Percentiles rank a stretch among this genome's conserved stretches.
Evolutionary conservation across 2,888 invertebrate genomes (phyloP).

Genomic region (Torymus auratus): DNA sequence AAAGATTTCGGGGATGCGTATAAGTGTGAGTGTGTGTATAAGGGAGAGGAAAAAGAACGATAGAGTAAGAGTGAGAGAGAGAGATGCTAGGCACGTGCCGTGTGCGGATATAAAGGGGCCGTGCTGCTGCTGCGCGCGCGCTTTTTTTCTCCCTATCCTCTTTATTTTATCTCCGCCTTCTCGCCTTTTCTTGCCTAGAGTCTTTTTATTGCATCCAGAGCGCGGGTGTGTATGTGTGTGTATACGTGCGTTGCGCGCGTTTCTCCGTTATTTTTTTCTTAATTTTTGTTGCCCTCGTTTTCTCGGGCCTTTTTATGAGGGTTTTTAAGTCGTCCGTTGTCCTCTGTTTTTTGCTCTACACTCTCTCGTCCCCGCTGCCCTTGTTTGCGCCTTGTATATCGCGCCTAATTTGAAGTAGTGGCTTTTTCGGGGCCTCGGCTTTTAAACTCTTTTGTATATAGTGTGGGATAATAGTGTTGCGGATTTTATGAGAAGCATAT

Average conservation of each 20-base stretch:
- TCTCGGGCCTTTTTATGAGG: not conserved
- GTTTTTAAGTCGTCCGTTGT: not conserved
- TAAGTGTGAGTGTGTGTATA: not conserved
- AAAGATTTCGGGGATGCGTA: not conserved
- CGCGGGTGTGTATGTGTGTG: not conserved
- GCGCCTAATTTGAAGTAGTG: not conserved
- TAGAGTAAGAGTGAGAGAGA: not conserved
- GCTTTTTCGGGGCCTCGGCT: too few species aligned
- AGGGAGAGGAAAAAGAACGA: not conserved
- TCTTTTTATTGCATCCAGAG: slow-evolving; percentile 24
- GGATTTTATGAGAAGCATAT: too few species aligned
- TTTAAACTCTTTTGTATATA: too few species aligned
- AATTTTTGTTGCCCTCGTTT: slow-evolving; percentile 17
- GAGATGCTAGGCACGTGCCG: slow-evolving; percentile 43
- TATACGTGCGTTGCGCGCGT: not conserved
- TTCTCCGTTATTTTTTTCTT: slow-evolving; percentile 3
- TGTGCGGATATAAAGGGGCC: slow-evolving; percentile 1
- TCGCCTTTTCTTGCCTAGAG: slow-evolving; percentile 19
- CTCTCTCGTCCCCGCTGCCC: too few species aligned
- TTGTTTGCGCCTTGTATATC: not conserved
- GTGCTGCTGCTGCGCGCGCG: slow-evolving; percentile 23
- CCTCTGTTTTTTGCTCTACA: too few species aligned
- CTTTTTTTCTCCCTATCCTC: slow-evolving; percentile 26
- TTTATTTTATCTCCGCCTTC: slow-evolving; percentile 53
- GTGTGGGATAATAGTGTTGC: too few species aligned